Base-by-base conservation (phyloP, 2,888 invertebrate species). In the Pheosia gnoma region DNA sequence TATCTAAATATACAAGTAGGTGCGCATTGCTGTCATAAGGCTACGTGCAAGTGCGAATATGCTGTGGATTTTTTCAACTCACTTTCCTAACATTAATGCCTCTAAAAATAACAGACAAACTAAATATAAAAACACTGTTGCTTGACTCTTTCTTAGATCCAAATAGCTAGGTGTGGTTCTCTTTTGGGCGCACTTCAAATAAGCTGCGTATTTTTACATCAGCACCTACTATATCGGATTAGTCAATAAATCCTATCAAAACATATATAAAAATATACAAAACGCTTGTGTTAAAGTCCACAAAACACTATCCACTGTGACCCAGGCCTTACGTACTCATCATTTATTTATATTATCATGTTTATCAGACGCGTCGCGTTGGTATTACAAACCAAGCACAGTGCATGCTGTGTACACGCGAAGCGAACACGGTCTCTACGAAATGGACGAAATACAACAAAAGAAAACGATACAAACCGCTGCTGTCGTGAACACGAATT, bases 401-500 rank as follows among this genome's bases (percentile, higher is more conserved):
- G 55, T 55, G 1, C 55, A n/a, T 39, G 55, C n/a, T 4, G 39
- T 39, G 55, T n/a, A 2, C 25, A n/a, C n/a, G 38, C 39, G 39
- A 39, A 8, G 9, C n/a, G 55, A 39, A n/a, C 39, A 13, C 13
- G 6, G 37, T 7, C 47, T 36, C 39, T 13, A 39, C n/a, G 55
- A 61, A 72, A 66, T 58, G 61, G 61, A 39, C 67, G 59, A 63
- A 71, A 66, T 60, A 58, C 60, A 59, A 62, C 52, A 59, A 68
- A 73, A 51, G 52, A 52, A 25, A 52, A 25, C 25, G 2, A 25
- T 25, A 10, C 49, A 49, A 49, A 49, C 5, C 11, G 49, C 13
- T 49, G 2, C 7, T 49, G 5, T 9, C 8, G 38, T 39, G n/a
- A 39, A 55, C 8, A 82, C 84, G 55, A 71, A 65, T 25, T 96